Evolutionary conservation across 2,888 invertebrate species (phyloP).

Genomic region (Cordilura impudica): DNA sequence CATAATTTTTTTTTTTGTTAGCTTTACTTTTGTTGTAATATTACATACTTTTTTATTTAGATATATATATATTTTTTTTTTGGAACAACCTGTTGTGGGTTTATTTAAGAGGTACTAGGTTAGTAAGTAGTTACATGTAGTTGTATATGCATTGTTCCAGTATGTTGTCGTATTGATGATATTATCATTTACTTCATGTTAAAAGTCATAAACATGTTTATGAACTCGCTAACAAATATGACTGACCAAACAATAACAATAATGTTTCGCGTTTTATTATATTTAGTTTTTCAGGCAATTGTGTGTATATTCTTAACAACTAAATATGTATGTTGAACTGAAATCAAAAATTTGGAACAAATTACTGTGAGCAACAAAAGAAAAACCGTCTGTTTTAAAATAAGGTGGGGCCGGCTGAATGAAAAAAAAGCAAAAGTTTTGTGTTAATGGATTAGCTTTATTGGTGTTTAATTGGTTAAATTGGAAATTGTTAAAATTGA

Average conservation of each 20-base stretch:
- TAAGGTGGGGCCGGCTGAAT: constrained; percentile 49
- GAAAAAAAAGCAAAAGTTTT: background rate
- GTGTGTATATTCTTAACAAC: constrained; percentile 39
- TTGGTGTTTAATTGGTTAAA: background rate
- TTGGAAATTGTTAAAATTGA: background rate
- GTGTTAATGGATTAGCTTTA: background rate
- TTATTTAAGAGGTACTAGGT: constrained; percentile 10
- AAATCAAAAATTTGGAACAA: constrained; percentile 51
- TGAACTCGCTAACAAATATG: constrained; percentile 53
- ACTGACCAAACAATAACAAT: constrained; percentile 45
- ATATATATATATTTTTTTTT: background rate
- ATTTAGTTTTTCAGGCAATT: constrained; percentile 38
- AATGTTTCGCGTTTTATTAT: background rate
- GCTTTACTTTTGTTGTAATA: constrained; percentile 48
- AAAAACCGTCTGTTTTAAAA: constrained; percentile 7
- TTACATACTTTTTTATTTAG: constrained; percentile 16
- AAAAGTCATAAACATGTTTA: constrained; percentile 54
- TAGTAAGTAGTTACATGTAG: background rate
- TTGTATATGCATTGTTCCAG: constrained; percentile 9
- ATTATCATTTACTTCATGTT: constrained; percentile 55
- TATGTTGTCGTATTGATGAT: constrained; percentile 42
- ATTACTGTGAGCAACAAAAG: constrained; percentile 43
- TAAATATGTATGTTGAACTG: background rate
- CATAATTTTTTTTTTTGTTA: constrained; percentile 22
- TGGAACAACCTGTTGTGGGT: constrained; percentile 54